Conservation (phyloP, 2,113 vertebrate genomes). For the Nannobrachium achirus region DNA sequence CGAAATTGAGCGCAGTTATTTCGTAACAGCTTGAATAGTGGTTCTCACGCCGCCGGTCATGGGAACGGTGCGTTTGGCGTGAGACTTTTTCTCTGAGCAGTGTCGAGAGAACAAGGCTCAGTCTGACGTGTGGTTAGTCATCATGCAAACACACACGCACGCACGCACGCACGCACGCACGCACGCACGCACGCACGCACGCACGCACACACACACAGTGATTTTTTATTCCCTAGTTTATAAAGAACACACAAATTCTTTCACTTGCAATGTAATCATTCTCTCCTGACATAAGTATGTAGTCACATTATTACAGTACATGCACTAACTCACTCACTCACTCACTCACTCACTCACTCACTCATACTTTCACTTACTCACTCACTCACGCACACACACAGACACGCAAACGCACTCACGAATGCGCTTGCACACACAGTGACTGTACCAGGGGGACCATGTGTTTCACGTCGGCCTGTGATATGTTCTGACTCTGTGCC, state of each 20-base stretch:
- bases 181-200: background rate
- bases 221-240: background rate
- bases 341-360: too few relatives aligned
- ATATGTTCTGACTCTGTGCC: constrained; percentile 2
- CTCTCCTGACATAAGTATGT: too few relatives aligned
- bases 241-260: too few relatives aligned
- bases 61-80: constrained; percentile 42
- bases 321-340: too few relatives aligned
- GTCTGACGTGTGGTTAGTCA: background rate
- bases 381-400: background rate
- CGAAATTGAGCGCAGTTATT: constrained; percentile 60
- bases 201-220: background rate
- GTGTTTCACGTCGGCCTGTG: constrained; percentile 29
- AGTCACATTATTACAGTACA: too few relatives aligned
- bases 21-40: constrained; percentile 44
- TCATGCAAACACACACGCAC: background rate
- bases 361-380: too few relatives aligned
- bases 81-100: constrained; percentile 26
- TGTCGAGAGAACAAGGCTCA: constrained; percentile 25
- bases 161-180: background rate
- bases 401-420: too few relatives aligned
- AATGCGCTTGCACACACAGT: background rate
- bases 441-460: constrained; percentile 5
- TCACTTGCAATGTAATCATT: too few relatives aligned
- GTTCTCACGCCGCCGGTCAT: constrained; percentile 32